Evolutionary conservation across 2,797 vertebrate species (phyloP).

Genomic region (Acanthopagrus latus): DNA sequence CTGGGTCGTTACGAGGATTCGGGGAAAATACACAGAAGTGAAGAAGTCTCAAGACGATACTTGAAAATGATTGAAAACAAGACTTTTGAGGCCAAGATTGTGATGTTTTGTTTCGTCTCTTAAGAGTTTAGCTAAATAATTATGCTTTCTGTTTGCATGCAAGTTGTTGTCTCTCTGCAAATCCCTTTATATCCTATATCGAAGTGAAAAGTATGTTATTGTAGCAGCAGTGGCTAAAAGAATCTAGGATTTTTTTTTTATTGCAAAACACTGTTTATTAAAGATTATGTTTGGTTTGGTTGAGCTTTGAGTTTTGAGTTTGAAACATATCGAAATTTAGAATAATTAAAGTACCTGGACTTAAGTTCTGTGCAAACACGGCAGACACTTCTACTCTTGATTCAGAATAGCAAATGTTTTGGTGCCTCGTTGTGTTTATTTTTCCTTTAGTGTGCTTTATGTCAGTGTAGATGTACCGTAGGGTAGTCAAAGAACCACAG

Average conservation of each 20-base stretch:
- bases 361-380: background rate
- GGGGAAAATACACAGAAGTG: conserved; percentile 27
- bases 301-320: conserved; percentile 8
- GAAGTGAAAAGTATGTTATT: conserved; percentile 6
- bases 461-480: conserved; percentile 20
- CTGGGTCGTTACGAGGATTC: conserved; percentile 5
- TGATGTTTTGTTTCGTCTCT: conserved; percentile 41
- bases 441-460: conserved; percentile 24
- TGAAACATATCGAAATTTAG: background rate
- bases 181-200: conserved; percentile 15
- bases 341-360: background rate
- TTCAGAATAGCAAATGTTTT: conserved; percentile 9
- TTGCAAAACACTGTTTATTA: conserved; percentile 1
- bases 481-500: conserved; percentile 11
- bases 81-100: conserved; percentile 33
- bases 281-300: background rate
- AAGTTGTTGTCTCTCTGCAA: conserved; percentile 46
- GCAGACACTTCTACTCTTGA: background rate
- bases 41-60: conserved; percentile 61
- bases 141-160: conserved; percentile 57
- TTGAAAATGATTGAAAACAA: conserved; percentile 79
- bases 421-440: background rate
- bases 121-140: conserved; percentile 40
- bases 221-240: background rate
- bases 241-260: background rate